phyloP scores from a whole-genome alignment of 2,888 invertebrate genomes.

The Hirtodrosophila trivittata region DNA sequence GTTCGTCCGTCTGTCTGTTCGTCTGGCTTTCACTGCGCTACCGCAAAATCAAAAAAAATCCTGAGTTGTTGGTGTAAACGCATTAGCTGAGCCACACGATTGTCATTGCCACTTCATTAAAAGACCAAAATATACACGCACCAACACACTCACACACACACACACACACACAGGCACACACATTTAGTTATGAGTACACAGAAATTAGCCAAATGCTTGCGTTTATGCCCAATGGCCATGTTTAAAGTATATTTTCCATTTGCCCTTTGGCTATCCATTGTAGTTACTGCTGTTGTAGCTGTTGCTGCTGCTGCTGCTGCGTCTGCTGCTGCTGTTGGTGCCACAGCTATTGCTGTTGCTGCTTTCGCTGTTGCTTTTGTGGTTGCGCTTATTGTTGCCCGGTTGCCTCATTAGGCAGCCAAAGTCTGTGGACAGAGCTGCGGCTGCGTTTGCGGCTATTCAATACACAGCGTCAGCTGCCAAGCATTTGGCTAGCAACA shows the following conservation, averaged over 20 bases:
- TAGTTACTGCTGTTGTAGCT: slow-evolving; percentile 6
- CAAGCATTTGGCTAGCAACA: slow-evolving; percentile 19
- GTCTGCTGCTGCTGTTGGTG: slow-evolving; percentile 5
- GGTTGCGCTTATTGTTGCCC: slow-evolving; percentile 41
- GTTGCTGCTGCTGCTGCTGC: slow-evolving; percentile 3
- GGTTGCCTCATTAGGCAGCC: slow-evolving; percentile 43
- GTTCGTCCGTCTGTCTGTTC: no score
- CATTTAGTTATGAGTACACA: slow-evolving; percentile 12
- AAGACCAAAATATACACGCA: slow-evolving; percentile 23
- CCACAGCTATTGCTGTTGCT: slow-evolving; percentile 3
- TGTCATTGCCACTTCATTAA: slow-evolving; percentile 64
- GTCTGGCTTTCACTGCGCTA: no score
- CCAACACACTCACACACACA: slow-evolving; percentile 18
- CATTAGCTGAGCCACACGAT: slow-evolving; percentile 25
- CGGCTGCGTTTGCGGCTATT: slow-evolving; percentile 41
- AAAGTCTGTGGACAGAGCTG: slow-evolving; percentile 34
- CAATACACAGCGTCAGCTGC: slow-evolving; percentile 31
- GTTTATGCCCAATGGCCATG: slow-evolving; percentile 31
- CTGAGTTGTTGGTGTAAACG: no score
- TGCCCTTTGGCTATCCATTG: slow-evolving; percentile 31
- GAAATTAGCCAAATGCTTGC: slow-evolving; percentile 50
- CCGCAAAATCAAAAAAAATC: no score
- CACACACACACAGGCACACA: slow-evolving; percentile 5
- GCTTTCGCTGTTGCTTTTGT: slow-evolving; percentile 33
- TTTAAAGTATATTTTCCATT: slow-evolving; percentile 50